Percentiles rank a stretch among this genome's conserved stretches.
Evolutionary conservation across 1,140 invertebrate species (phyloP).

Genomic region (Leptoteleia sp.): DNA sequence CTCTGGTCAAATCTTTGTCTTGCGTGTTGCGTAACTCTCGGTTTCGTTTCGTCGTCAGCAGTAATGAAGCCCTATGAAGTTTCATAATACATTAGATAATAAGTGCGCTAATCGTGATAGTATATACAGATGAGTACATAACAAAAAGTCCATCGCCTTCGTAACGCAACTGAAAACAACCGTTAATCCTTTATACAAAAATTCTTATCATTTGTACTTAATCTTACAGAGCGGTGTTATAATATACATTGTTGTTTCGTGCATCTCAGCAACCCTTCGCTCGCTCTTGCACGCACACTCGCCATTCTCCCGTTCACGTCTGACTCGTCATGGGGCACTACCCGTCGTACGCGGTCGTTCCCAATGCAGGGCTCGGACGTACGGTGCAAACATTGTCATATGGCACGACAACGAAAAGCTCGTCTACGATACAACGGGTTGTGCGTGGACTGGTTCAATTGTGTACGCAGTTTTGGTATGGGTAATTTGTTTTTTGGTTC

Average conservation of each 20-base stretch:
- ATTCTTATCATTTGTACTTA: constrained; percentile 72
- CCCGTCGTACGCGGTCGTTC: constrained; percentile 20
- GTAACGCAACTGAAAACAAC: constrained; percentile 59
- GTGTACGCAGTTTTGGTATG: no score
- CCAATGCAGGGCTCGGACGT: background rate
- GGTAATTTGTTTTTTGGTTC: constrained; percentile 74
- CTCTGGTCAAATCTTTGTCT: constrained; percentile 28
- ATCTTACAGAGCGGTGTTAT: constrained; percentile 70
- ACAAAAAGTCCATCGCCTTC: constrained; percentile 71
- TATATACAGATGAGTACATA: constrained; percentile 80
- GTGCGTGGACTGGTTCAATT: no score
- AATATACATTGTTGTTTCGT: constrained; percentile 68
- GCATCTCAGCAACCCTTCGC: constrained; percentile 21
- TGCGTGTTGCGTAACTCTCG: constrained; percentile 20
- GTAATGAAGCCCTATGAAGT: constrained; percentile 77
- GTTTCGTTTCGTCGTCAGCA: constrained; percentile 71
- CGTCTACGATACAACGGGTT: no score
- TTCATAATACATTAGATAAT: constrained; percentile 79
- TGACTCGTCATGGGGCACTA: constrained; percentile 45
- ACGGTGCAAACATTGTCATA: constrained; percentile 19
- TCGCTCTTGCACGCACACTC: constrained; percentile 26
- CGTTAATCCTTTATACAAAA: constrained; percentile 67
- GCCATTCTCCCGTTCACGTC: constrained; percentile 11
- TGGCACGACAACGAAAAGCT: no score
- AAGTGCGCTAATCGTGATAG: constrained; percentile 79